Percentiles rank a stretch among this genome's conserved stretches.
Evolutionary conservation across 2,797 vertebrate species (phyloP).

Genomic region (Danio aesculapii): DNA sequence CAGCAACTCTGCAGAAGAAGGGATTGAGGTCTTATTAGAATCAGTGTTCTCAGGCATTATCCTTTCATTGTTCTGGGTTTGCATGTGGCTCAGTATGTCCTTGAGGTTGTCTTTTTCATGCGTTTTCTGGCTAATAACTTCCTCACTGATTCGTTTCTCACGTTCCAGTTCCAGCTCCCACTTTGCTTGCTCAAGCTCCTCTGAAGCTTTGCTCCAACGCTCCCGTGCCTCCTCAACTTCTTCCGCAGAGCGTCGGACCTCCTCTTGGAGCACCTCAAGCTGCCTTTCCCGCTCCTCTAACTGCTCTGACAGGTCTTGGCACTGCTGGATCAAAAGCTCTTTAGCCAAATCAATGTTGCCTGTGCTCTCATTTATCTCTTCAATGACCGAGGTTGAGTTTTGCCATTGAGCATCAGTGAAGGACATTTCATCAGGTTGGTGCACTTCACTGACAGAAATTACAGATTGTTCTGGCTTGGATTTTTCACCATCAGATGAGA

Average conservation of each 20-base stretch:
- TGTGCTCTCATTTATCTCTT: conserved; percentile 62
- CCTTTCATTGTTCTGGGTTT: conserved; percentile 43
- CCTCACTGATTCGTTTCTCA: conserved; percentile 71
- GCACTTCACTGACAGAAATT: background rate
- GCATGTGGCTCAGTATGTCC: conserved; percentile 69
- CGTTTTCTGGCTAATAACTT: conserved; percentile 69
- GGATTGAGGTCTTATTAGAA: conserved; percentile 47
- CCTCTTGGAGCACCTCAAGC: conserved; percentile 72
- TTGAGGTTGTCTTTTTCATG: conserved; percentile 71
- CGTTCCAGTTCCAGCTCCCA: conserved; percentile 78
- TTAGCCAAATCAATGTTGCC: conserved; percentile 68
- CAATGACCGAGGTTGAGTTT: conserved; percentile 46
- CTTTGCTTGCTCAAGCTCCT: conserved; percentile 72
- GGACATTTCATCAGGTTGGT: conserved; percentile 50
- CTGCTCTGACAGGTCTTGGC: conserved; percentile 76
- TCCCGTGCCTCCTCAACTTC: conserved; percentile 77
- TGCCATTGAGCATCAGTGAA: conserved; percentile 62
- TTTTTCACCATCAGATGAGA: conserved; percentile 10
- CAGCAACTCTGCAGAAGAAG: conserved; percentile 58
- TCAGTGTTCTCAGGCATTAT: conserved; percentile 33
- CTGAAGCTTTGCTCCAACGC: conserved; percentile 73
- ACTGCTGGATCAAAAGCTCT: conserved; percentile 74
- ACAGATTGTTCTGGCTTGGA: conserved; percentile 3
- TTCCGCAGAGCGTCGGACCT: conserved; percentile 73
- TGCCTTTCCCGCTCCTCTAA: conserved; percentile 76